Evolutionary conservation across 2,113 vertebrate genomes (phyloP).

Genomic region (Lates calcarifer): DNA sequence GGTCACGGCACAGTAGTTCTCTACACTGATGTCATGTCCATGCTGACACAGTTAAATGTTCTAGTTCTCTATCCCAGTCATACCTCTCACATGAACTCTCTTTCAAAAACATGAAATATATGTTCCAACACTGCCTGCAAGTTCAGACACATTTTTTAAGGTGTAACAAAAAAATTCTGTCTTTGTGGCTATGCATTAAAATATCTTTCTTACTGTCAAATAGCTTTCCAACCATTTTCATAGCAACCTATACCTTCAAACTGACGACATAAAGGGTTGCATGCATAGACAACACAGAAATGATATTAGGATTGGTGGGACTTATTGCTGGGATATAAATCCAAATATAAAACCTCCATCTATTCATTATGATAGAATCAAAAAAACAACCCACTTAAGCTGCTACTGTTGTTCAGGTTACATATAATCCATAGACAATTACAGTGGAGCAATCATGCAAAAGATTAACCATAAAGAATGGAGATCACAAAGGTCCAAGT

Average conservation of each 20-base stretch:
- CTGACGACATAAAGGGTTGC: neutral
- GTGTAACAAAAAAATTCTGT: neutral
- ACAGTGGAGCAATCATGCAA: conserved; percentile 28
- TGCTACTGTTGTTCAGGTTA: conserved; percentile 17
- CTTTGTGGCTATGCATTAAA: neutral
- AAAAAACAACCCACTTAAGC: neutral
- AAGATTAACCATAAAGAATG: conserved; percentile 37
- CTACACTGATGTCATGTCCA: conserved; percentile 8
- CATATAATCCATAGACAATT: conserved; percentile 37
- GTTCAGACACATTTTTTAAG: neutral
- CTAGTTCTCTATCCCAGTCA: neutral
- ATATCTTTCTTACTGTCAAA: neutral
- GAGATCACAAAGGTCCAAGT: conserved; percentile 16
- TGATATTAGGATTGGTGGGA: neutral
- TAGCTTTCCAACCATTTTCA: neutral
- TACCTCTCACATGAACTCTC: neutral
- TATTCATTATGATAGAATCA: neutral
- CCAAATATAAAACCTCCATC: neutral
- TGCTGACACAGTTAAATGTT: conserved; percentile 16
- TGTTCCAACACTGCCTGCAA: neutral
- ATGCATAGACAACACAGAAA: conserved; percentile 3
- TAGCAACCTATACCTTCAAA: neutral
- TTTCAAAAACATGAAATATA: neutral
- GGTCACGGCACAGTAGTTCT: conserved; percentile 3
- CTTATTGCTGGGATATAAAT: neutral